Evolutionary conservation across 1,140 invertebrate species (phyloP).

Genomic region (Steinernema khuongi): DNA sequence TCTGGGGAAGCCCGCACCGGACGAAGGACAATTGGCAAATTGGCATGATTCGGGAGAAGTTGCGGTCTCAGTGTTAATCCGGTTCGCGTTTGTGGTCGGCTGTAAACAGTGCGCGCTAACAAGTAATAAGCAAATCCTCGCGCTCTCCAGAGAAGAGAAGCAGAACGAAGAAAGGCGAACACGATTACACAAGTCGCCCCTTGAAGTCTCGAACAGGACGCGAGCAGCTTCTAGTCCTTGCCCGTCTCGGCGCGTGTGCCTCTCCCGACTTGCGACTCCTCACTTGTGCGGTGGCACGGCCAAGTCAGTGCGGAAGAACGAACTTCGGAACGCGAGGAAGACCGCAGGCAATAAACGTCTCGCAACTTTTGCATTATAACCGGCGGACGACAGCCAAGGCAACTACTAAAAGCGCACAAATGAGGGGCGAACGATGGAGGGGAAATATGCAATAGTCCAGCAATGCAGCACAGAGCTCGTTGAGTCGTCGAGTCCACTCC

Average conservation of each 20-base stretch:
- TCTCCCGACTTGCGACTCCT: background rate
- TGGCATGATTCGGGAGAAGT: background rate
- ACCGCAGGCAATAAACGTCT: slow-evolving; percentile 6
- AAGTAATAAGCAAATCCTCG: slow-evolving; percentile 11
- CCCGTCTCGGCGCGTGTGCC: too few relatives aligned
- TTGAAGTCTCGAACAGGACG: too few relatives aligned
- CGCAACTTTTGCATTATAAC: slow-evolving; percentile 13
- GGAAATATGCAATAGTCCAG: slow-evolving; percentile 1
- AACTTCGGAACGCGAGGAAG: background rate
- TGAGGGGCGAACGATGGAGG: background rate
- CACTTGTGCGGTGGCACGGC: background rate
- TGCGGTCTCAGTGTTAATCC: background rate
- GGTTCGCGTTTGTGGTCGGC: background rate
- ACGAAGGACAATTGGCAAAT: too few relatives aligned
- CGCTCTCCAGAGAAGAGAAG: background rate
- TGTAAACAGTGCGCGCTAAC: slow-evolving; percentile 3
- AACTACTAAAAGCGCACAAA: slow-evolving; percentile 3
- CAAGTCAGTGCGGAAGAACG: background rate
- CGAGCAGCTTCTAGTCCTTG: too few relatives aligned
- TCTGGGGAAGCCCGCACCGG: too few relatives aligned
- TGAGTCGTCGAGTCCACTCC: too few relatives aligned
- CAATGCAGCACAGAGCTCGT: background rate
- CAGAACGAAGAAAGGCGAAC: background rate
- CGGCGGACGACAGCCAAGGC: background rate
- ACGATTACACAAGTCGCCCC: too few relatives aligned